phyloP scores from a whole-genome alignment of 2,888 invertebrate genomes.

The Dastarcus helophoroides region DNA sequence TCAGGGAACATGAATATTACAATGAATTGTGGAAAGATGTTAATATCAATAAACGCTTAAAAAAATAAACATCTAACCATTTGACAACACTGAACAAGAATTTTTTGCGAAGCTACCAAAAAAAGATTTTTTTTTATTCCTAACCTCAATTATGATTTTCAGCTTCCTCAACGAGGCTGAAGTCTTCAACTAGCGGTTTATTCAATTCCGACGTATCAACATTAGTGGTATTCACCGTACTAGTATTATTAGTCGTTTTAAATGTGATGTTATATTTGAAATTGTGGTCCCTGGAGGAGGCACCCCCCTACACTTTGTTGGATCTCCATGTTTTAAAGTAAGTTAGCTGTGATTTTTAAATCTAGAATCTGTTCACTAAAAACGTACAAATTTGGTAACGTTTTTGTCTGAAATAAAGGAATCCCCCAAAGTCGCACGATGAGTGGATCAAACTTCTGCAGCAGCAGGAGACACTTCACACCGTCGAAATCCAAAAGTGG shows the following conservation, averaged over 20 bases:
- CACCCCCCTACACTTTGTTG: slow-evolving; percentile 40
- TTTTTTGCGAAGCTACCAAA: no score
- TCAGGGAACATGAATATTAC: no score
- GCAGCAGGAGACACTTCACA: slow-evolving; percentile 70
- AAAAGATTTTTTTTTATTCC: background rate
- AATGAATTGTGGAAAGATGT: no score
- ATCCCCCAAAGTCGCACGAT: slow-evolving; percentile 62
- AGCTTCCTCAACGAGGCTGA: slow-evolving; percentile 35
- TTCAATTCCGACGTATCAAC: slow-evolving; percentile 28
- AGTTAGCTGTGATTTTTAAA: no score
- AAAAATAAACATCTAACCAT: no score
- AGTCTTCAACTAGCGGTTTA: slow-evolving; percentile 26
- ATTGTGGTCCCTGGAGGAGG: slow-evolving; percentile 61
- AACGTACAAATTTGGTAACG: no score
- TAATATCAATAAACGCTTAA: no score
- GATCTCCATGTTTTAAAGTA: slow-evolving; percentile 44
- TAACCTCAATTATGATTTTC: slow-evolving; percentile 17
- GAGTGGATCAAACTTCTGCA: slow-evolving; percentile 73
- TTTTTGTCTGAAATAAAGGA: no score
- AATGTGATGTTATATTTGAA: slow-evolving; percentile 76
- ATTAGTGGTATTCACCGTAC: slow-evolving; percentile 40
- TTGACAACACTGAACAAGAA: no score
- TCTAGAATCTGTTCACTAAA: background rate
- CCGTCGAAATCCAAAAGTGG: slow-evolving; percentile 75
- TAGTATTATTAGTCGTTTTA: slow-evolving; percentile 54